phyloP scores from a whole-genome alignment of 1,140 invertebrate genomes.

The Formica selysi region DNA sequence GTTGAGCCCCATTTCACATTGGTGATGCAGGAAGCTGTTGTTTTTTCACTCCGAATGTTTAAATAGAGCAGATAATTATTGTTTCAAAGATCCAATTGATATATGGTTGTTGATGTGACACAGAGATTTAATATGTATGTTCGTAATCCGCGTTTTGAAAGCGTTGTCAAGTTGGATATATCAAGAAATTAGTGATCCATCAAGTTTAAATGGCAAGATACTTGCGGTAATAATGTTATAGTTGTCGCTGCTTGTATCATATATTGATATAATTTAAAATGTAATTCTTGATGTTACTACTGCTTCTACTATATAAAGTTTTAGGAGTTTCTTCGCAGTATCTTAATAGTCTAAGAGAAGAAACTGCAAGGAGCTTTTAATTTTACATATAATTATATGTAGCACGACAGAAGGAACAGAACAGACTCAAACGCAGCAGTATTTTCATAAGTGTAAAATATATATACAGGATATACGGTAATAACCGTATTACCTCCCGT shows the following conservation, averaged over 20 bases:
- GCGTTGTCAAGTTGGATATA: constrained; percentile 42
- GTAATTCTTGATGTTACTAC: constrained; percentile 41
- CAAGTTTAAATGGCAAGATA: constrained; percentile 41
- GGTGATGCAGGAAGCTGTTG: neutral
- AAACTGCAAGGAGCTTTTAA: constrained; percentile 32
- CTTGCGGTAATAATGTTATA: constrained; percentile 34
- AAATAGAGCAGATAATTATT: neutral
- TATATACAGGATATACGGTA: too few species aligned
- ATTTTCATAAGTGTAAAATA: constrained; percentile 24
- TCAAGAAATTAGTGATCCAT: constrained; percentile 19
- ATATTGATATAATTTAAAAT: constrained; percentile 42
- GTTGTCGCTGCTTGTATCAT: constrained; percentile 43
- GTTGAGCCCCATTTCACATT: neutral
- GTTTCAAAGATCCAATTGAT: constrained; percentile 31
- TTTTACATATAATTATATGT: constrained; percentile 38
- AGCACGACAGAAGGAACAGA: neutral
- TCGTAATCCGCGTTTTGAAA: constrained; percentile 22
- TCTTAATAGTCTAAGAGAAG: constrained; percentile 37
- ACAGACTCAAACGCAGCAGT: constrained; percentile 39
- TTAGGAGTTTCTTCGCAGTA: neutral
- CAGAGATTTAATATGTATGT: constrained; percentile 49
- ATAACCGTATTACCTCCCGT: too few species aligned
- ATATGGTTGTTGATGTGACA: constrained; percentile 46
- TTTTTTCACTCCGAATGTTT: constrained; percentile 19
- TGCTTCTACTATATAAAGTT: neutral